Evolutionary conservation across 2,888 invertebrate species (phyloP).

Genomic region (Melinaea menophilus): DNA sequence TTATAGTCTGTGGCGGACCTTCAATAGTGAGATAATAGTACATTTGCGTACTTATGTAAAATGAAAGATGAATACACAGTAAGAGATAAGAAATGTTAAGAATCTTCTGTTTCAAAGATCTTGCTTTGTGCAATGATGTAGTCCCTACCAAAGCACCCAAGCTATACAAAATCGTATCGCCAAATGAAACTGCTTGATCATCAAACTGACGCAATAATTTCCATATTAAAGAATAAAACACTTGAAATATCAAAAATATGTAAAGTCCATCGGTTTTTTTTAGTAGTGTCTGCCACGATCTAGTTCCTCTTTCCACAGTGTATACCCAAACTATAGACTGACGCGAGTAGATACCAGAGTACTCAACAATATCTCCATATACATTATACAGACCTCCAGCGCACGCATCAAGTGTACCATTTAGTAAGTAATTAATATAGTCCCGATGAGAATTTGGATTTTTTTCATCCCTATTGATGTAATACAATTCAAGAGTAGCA

Average conservation of each 20-base stretch:
- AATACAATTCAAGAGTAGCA: constrained; percentile 45
- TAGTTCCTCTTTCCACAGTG: constrained; percentile 43
- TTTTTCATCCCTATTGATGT: constrained; percentile 43
- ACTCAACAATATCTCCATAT: constrained; percentile 53
- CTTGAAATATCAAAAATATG: constrained; percentile 53
- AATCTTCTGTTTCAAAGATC: constrained; percentile 51
- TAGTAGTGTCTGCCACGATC: constrained; percentile 52
- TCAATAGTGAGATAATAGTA: constrained; percentile 60
- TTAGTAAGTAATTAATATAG: constrained; percentile 45
- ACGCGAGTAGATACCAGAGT: constrained; percentile 55
- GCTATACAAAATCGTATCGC: constrained; percentile 44
- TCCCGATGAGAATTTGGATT: constrained; percentile 36
- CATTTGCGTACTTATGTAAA: constrained; percentile 54
- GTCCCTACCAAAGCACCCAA: constrained; percentile 59
- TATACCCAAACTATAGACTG: constrained; percentile 57
- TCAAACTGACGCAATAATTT: constrained; percentile 47
- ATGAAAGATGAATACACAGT: constrained; percentile 51
- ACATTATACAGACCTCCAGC: constrained; percentile 59
- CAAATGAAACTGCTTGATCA: constrained; percentile 37
- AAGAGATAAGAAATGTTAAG: constrained; percentile 50
- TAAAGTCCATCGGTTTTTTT: constrained; percentile 48
- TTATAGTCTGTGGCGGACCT: constrained; percentile 47
- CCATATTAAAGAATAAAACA: constrained; percentile 47
- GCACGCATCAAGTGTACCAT: constrained; percentile 55
- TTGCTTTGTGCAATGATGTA: constrained; percentile 44